phyloP scores from a whole-genome alignment of 2,888 invertebrate species.

The Tetrapedia diversipes region DNA sequence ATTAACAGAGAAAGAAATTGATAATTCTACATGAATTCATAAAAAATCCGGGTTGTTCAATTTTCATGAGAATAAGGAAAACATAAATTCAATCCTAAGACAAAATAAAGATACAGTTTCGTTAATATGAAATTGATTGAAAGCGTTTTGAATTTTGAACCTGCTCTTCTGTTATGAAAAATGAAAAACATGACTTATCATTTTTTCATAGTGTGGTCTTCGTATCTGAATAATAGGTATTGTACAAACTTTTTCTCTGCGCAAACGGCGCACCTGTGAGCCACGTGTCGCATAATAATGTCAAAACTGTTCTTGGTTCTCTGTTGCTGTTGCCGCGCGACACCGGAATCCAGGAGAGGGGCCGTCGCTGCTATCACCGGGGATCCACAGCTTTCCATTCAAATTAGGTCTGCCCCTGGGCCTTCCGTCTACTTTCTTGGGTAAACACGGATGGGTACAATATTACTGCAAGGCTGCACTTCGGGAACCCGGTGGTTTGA shows the following conservation, averaged over 20 bases:
- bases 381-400: slow-evolving; percentile 97
- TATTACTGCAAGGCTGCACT: slow-evolving; percentile 96
- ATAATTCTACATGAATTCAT: too few relatives aligned
- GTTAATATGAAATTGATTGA: too few relatives aligned
- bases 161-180: too few relatives aligned
- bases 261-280: slow-evolving; percentile 35
- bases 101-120: too few relatives aligned
- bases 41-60: too few relatives aligned
- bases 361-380: slow-evolving; percentile 92
- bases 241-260: slow-evolving; percentile 34
- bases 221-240: slow-evolving; percentile 1
- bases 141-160: too few relatives aligned
- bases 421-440: slow-evolving; percentile 95
- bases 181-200: too few relatives aligned
- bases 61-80: too few relatives aligned
- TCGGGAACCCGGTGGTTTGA: slow-evolving; percentile 93
- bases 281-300: slow-evolving; percentile 49
- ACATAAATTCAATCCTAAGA: too few relatives aligned
- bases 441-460: slow-evolving; percentile 97
- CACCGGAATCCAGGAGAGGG: slow-evolving; percentile 87
- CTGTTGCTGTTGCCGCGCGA: slow-evolving; percentile 26
- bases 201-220: background rate
- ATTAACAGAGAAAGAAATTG: too few relatives aligned
- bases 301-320: slow-evolving; percentile 45
- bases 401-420: slow-evolving; percentile 95